Evolutionary conservation across 2,113 vertebrate genomes (phyloP), one percentile per base, ranked within the genome.

Genomic region (Meleagris gallopavo): DNA sequence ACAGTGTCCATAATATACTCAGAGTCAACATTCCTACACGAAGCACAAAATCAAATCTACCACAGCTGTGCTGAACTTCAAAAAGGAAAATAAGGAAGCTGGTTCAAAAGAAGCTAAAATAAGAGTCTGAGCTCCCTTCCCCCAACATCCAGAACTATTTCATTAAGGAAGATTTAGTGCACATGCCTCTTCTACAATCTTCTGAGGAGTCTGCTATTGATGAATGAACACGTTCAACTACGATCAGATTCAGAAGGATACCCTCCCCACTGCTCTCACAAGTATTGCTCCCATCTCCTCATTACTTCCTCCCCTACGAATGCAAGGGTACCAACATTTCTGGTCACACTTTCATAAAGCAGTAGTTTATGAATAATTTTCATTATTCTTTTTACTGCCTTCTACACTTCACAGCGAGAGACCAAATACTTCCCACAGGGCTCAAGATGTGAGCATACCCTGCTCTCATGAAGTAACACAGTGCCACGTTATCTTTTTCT

Each of bases 1-100:
- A 95, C 36, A 87, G 78, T 30, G 74, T 91, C 71, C 45, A 34
- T 57, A 82, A 93, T 82, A 89, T 11, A 86, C 61, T 81, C 24
- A 29, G 79, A 90, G 41, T 43, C 78, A 92, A 72, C 0, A 3
- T 36, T 36, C 54, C 86, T 74, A 78, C 3, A 1, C 9, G 36
- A 86, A 45, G 24, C 62, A 66, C 74, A 86, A 66, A 86, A 83
- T 65, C 60, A 86, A 93, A 86, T 30, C 55, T 27, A 60, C 41
- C 69, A 88, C 54, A 81, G 81, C 74, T 84, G 32, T 60, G 83
- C 45, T 86, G 34, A 24, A 90, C 66, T 78, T 81, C 36, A 74
- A 78, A 48, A 48, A 55, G 61, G 52, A 79, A 88, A 86, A 52
- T 7, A 6, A 77, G 34, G 32, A 81, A 64, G 16, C 41, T 71